phyloP scores from a whole-genome alignment of 2,888 invertebrate genomes.

The Ferdinandea cuprea region DNA sequence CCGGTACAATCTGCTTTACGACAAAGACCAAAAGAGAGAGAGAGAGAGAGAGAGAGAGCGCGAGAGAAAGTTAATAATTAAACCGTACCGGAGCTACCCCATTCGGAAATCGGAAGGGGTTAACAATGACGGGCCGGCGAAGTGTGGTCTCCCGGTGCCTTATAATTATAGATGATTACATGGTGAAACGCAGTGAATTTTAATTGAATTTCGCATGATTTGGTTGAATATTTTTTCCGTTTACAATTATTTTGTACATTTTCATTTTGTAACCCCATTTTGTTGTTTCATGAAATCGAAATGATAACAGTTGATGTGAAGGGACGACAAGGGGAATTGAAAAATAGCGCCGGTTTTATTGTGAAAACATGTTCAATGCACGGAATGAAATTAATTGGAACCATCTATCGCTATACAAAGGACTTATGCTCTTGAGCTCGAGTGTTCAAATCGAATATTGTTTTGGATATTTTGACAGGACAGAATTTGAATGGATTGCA shows the following conservation, averaged over 20 bases:
- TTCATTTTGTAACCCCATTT: slow-evolving; percentile 3
- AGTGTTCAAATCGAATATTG: too few relatives aligned
- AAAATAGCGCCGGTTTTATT: not conserved
- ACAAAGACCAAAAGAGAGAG: too few relatives aligned
- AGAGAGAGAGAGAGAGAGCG: too few relatives aligned
- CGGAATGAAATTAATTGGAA: not conserved
- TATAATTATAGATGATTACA: slow-evolving; percentile 62
- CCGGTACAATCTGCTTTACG: slow-evolving; percentile 22
- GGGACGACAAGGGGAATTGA: too few relatives aligned
- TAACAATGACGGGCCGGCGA: slow-evolving; percentile 12
- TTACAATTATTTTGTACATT: slow-evolving; percentile 1
- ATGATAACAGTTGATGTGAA: not conserved
- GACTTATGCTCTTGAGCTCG: not conserved
- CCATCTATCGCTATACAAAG: not conserved
- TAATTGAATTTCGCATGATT: slow-evolving; percentile 63
- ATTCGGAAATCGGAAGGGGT: slow-evolving; percentile 34
- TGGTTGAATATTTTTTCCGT: slow-evolving; percentile 22
- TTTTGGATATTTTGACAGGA: too few relatives aligned
- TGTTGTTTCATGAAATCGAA: slow-evolving; percentile 6
- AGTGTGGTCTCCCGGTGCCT: slow-evolving; percentile 35
- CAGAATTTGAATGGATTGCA: too few relatives aligned
- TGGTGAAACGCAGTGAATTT: slow-evolving; percentile 57
- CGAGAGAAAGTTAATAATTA: slow-evolving; percentile 40
- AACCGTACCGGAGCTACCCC: slow-evolving; percentile 19
- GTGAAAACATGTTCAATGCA: not conserved